Percentiles rank a stretch among this genome's conserved stretches.
phyloP scores from a whole-genome alignment of 2,888 invertebrate species.

The Melanostoma mellinum region DNA sequence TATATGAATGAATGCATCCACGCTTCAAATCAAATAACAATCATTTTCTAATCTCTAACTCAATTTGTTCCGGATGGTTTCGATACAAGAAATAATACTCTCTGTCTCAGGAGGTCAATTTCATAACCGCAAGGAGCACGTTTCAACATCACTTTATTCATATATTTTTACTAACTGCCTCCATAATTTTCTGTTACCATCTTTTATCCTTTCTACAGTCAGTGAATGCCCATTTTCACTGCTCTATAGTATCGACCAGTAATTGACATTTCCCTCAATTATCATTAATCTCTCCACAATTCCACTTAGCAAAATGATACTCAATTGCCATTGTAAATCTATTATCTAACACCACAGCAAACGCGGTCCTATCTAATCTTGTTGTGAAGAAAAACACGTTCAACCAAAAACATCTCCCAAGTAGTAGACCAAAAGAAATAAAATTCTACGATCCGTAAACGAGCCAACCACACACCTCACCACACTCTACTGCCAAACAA shows the following conservation, averaged over 20 bases:
- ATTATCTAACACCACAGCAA: constrained; percentile 55
- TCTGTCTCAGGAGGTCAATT: constrained; percentile 2
- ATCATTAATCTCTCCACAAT: constrained; percentile 67
- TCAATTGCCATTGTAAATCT: constrained; percentile 72
- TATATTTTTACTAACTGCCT: constrained; percentile 11
- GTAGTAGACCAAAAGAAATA: constrained; percentile 48
- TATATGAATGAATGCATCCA: too few relatives aligned
- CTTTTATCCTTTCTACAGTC: not conserved
- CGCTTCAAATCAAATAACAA: constrained; percentile 7
- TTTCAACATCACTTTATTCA: constrained; percentile 44
- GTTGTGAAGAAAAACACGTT: constrained; percentile 1
- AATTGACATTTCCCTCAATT: constrained; percentile 65
- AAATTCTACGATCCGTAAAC: constrained; percentile 58
- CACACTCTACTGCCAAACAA: not conserved
- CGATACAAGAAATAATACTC: not conserved
- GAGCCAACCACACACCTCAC: constrained; percentile 45
- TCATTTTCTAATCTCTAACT: constrained; percentile 24
- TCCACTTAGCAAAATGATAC: constrained; percentile 71
- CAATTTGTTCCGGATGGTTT: constrained; percentile 50
- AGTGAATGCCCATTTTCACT: not conserved
- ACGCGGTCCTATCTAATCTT: not conserved
- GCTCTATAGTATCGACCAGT: constrained; percentile 36
- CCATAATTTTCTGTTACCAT: constrained; percentile 24
- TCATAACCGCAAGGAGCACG: constrained; percentile 40
- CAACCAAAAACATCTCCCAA: constrained; percentile 4